These are phyloP conservation scores for Cebuella pygmaea DNA, from an alignment of 2,797 vertebrate species.

Conservation along the genomic window DNA sequence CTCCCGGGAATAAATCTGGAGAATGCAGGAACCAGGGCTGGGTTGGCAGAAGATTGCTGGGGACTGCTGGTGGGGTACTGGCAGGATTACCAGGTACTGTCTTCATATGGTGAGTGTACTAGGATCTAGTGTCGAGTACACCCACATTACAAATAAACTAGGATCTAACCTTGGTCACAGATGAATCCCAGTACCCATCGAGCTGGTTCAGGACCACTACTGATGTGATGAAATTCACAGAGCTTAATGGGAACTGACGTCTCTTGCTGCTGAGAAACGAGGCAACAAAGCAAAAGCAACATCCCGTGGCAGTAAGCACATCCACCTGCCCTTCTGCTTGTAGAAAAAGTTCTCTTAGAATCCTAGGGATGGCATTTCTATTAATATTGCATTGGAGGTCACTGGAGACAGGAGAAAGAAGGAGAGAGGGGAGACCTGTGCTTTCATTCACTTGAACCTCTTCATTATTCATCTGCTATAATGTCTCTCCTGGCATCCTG, in stretches of 20 bases:
- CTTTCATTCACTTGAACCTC: not conserved
- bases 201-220: not conserved
- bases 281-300: not conserved
- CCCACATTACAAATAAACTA: not conserved
- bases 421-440: not conserved
- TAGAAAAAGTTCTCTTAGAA: not conserved
- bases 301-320: not conserved
- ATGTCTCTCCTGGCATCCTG: conserved; percentile 18
- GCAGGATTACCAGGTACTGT: not conserved
- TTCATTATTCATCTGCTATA: conserved; percentile 40
- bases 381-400: not conserved
- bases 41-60: not conserved
- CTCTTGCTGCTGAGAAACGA: not conserved
- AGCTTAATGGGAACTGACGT: not conserved
- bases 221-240: not conserved
- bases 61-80: not conserved
- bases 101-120: not conserved
- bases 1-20: not conserved
- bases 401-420: not conserved
- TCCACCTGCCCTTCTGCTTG: fast-evolving
- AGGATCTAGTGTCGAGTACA: not conserved
- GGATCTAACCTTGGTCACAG: not conserved
- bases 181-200: not conserved
- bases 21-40: not conserved
- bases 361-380: not conserved